These are phyloP conservation scores for Drosophila bocki DNA, from an alignment of 1,140 invertebrate genomes.

Conservation along the genomic window DNA sequence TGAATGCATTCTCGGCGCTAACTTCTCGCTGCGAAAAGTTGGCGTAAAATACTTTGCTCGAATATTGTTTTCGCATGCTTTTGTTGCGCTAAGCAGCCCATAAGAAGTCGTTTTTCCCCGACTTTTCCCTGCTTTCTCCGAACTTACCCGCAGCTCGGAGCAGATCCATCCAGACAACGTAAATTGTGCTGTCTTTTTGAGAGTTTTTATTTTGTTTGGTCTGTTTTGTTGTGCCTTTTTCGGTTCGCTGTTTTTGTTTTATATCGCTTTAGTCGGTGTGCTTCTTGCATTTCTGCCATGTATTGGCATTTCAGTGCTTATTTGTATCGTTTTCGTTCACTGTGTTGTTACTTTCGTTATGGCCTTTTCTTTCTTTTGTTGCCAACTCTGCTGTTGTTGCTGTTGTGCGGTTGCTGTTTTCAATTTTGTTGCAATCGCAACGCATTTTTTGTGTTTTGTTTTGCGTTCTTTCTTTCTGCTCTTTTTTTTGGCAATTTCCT, in stretches of 20 bases:
- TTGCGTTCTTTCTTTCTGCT: conserved; percentile 19
- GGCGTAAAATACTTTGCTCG: conserved; percentile 78
- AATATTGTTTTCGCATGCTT: conserved; percentile 81
- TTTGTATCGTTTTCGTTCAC: conserved; percentile 79
- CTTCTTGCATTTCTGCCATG: conserved; percentile 64
- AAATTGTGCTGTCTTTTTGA: conserved; percentile 74
- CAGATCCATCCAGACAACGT: conserved; percentile 49
- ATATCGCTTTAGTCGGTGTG: conserved; percentile 35
- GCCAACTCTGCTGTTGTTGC: conserved; percentile 13
- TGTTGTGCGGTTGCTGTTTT: conserved; percentile 66
- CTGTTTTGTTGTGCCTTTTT: conserved; percentile 34
- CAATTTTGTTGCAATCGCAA: conserved; percentile 65
- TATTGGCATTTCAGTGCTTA: conserved; percentile 81
- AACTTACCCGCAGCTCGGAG: not conserved
- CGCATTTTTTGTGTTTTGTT: conserved; percentile 47
- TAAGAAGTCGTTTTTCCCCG: conserved; percentile 43
- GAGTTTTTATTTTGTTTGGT: conserved; percentile 69
- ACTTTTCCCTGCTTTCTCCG: conserved; percentile 2
- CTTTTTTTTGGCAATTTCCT: conserved; percentile 71
- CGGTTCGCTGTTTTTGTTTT: conserved; percentile 25
- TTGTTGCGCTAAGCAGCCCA: conserved; percentile 76
- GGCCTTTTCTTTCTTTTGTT: conserved; percentile 28
- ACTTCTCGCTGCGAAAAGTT: conserved; percentile 81
- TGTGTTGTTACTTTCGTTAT: conserved; percentile 68
- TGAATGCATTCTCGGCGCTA: conserved; percentile 75